Base-by-base conservation (phyloP, 2,113 vertebrate species). In the Genyomyrus donnyi region DNA sequence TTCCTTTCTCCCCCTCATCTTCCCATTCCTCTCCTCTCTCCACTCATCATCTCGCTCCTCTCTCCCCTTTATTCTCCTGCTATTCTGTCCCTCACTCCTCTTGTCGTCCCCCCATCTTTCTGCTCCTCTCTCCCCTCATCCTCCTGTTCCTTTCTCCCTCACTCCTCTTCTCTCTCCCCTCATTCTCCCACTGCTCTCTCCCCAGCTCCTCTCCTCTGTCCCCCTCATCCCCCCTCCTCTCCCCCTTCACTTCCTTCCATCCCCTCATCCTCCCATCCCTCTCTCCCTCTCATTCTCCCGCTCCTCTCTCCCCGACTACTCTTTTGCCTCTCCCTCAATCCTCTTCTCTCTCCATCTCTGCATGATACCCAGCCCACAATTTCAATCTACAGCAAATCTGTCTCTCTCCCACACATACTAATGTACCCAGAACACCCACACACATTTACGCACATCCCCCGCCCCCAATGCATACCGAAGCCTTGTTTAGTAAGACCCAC, bases 351-450 rank as follows among this genome's bases (percentile, higher is more conserved):
- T 53, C 48, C 85, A 87, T 35, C 6, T 31, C 48, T 31, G 10
- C 83, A 85, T 42, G 17, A 42, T 5, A n/a, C 88, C 48, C 35
- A 88, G 49, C 46, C 89, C 62, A 52, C 27, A 58, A 52, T 62
- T 48, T 84, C 39, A 45, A 52, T 50, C 27, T 52, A 39, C n/a
- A 53, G 48, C n/a, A 42, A 86, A 39, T 62, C 53, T 39, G n/a
- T 35, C 87, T 24, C 39, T 45, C 85, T 70, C 31, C 31, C 45
- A 85, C 80, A 53, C 88, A 89, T 53, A 88, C 52, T 83, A n/a
- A 80, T 45, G 77, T 45, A 85, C 46, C 77, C 52, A 85, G 19
- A 39, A 56, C 42, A 85, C 56, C 53, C 74, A 89, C 53, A 24
- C 77, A 85, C 89, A 13, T 8, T 39, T 56, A 42, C 53, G 86